These are phyloP conservation scores for Spinus pinus DNA, from an alignment of 2,797 vertebrate genomes.

Conservation along the genomic window DNA sequence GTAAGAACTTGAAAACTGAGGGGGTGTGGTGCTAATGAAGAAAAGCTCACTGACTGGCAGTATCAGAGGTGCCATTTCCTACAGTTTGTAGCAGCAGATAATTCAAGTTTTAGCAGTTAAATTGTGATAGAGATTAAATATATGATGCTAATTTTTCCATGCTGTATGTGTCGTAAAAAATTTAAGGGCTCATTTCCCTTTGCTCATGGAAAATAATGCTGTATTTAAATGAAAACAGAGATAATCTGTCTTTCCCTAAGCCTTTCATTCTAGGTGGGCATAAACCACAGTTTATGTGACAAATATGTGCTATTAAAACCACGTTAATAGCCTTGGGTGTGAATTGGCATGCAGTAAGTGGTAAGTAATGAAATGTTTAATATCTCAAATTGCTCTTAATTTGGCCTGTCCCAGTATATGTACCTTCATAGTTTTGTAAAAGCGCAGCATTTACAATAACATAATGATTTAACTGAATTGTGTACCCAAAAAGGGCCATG, in stretches of 20 bases:
- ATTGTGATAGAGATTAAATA: neutral
- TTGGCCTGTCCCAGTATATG: neutral
- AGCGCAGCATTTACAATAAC: neutral
- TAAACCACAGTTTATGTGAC: neutral
- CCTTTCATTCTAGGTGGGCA: neutral
- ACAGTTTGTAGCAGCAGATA: neutral
- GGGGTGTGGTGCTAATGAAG: neutral
- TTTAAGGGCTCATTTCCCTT: neutral
- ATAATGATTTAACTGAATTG: neutral
- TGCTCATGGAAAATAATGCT: neutral
- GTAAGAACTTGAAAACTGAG: neutral
- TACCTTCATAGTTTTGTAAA: neutral
- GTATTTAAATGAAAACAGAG: neutral
- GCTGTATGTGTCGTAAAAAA: neutral
- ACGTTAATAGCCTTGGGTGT: neutral
- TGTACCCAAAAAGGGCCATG: neutral
- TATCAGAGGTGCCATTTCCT: neutral
- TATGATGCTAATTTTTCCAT: accelerated
- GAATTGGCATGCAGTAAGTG: neutral
- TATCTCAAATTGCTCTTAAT: neutral
- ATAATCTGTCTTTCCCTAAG: neutral
- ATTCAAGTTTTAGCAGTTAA: neutral
- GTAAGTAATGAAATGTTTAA: neutral
- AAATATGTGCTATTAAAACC: neutral
- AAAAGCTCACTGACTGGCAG: neutral